Conservation (phyloP, 1,140 invertebrate species). For the Gryon sp. region DNA sequence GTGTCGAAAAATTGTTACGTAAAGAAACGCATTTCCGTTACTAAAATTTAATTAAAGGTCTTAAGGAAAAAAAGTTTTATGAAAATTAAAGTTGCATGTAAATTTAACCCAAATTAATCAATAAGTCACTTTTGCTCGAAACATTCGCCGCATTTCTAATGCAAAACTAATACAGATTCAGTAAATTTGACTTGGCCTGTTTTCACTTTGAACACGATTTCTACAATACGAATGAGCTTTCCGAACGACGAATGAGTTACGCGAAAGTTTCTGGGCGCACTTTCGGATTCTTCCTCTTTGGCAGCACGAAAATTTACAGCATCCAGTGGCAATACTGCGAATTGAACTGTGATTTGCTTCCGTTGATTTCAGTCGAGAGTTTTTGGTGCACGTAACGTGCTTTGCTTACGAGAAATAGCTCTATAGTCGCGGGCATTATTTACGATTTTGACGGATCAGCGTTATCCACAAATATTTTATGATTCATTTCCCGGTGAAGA, state of each 20-base stretch:
- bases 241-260: slow-evolving; percentile 35
- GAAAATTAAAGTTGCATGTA: slow-evolving; percentile 30
- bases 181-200: slow-evolving; percentile 43
- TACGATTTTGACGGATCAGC: slow-evolving; percentile 47
- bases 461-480: slow-evolving; percentile 44
- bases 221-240: slow-evolving; percentile 50
- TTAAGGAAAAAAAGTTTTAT: not conserved
- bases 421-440: slow-evolving; percentile 36
- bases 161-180: slow-evolving; percentile 54
- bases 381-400: slow-evolving; percentile 48
- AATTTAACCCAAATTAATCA: slow-evolving; percentile 42
- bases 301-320: slow-evolving; percentile 53
- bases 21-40: not conserved
- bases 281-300: slow-evolving; percentile 50
- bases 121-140: slow-evolving; percentile 30
- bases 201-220: slow-evolving; percentile 51
- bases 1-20: slow-evolving; percentile 15
- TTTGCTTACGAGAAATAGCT: slow-evolving; percentile 41
- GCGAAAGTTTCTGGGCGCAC: slow-evolving; percentile 41
- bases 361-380: slow-evolving; percentile 44
- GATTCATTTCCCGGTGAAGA: slow-evolving; percentile 21
- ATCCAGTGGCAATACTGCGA: slow-evolving; percentile 41
- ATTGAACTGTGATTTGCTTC: slow-evolving; percentile 61
- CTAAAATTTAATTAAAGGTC: slow-evolving; percentile 31
- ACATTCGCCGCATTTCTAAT: slow-evolving; percentile 43